Evolutionary conservation across 2,888 invertebrate species (phyloP), one percentile per base, ranked within the genome.

Genomic region (Lepidonotus clava): DNA sequence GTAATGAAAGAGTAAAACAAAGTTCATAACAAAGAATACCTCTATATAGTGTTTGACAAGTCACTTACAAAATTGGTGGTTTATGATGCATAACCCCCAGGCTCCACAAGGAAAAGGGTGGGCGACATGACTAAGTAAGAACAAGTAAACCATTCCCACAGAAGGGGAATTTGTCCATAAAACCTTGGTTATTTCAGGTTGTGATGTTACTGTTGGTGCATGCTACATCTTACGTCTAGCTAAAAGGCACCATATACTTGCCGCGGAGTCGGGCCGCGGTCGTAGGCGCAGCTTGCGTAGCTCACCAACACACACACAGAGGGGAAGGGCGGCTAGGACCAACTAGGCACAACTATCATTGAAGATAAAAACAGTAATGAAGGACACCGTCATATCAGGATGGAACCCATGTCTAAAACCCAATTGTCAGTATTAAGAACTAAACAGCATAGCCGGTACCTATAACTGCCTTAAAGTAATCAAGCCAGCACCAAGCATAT

Each of bases 291-390:
- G 5, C 36, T 34, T 18, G 4, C 24, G 28, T 61, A 4, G 61
- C 28, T 5, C 38, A 34, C 71, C 71, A 71, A 71, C 71, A 34
- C 4, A 67, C 67, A 56, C 11, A 24, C n/a, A n/a, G n/a, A 56
- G 28, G 61, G 61, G 61, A 61, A 61, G 61, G 61, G 61, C 61
- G n/a, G 71, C 71, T 71, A 71, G 71, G 71, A 36, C 71, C 18
- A 71, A 71, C 71, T 71, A 36, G 71, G 71, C 71, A 34, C 71
- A 38, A 61, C 61, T 61, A 61, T 61, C n/a, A n/a, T 61, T 61
- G 61, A 61, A 71, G 71, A 36, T 38, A 34, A 34, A 66, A 71
- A 71, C 14, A 38, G n/a, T 38, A 36, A 36, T 36, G 21, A 36
- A 34, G 36, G 71, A 71, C 38, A 71, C 71, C 34, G 14, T 71